Evolutionary conservation across 2,797 vertebrate genomes (phyloP).

Genomic region (Mallotus villosus): DNA sequence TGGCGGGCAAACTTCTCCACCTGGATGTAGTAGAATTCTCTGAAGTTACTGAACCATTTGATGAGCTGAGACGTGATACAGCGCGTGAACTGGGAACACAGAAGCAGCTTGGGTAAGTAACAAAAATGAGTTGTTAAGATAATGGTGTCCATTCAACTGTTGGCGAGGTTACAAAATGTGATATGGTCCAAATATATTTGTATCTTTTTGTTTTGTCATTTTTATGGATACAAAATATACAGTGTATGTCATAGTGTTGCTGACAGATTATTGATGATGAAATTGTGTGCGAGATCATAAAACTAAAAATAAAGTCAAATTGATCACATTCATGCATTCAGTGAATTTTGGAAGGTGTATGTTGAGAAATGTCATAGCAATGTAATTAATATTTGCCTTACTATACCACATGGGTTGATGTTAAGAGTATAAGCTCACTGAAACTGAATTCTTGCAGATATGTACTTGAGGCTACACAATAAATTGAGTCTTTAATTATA

Average conservation of each 20-base stretch:
- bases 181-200: neutral
- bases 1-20: slow-evolving; percentile 92
- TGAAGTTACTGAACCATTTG: slow-evolving; percentile 99
- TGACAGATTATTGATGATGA: no score
- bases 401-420: neutral
- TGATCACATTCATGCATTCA: neutral
- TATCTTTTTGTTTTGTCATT: neutral
- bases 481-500: neutral
- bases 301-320: neutral
- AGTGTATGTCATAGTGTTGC: no score
- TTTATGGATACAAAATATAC: no score
- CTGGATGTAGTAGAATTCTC: slow-evolving; percentile 97
- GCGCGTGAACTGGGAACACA: slow-evolving; percentile 83
- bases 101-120: slow-evolving; percentile 48
- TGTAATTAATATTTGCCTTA: neutral
- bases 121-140: neutral
- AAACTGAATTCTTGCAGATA: neutral
- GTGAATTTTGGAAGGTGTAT: neutral
- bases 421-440: neutral
- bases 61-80: slow-evolving; percentile 94
- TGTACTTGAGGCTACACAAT: neutral
- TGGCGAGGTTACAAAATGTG: neutral
- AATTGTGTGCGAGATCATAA: neutral
- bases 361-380: neutral
- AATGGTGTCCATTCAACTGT: neutral